Evolutionary conservation across 2,797 vertebrate species (phyloP).

Genomic region (Spinibarbus caldwelli): DNA sequence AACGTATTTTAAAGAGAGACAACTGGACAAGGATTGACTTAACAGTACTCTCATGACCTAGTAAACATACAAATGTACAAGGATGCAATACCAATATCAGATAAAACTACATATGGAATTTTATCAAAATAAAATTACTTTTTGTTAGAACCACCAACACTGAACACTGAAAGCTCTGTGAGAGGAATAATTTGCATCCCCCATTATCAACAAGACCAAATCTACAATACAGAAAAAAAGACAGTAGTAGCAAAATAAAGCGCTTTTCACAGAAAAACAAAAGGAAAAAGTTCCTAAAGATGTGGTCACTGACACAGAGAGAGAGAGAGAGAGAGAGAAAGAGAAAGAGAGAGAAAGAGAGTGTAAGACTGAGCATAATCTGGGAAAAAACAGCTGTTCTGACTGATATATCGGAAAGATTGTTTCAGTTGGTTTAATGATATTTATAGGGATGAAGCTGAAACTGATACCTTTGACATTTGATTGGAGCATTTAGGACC

Average conservation of each 20-base stretch:
- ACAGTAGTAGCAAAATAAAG: constrained; percentile 13
- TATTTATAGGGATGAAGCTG: constrained; percentile 4
- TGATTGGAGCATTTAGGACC: constrained; percentile 36
- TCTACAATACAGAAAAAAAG: constrained; percentile 6
- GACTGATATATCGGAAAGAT: constrained; percentile 29
- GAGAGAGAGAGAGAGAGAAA: neutral
- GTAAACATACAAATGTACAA: neutral
- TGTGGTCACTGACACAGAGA: constrained; percentile 5
- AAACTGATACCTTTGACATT: constrained; percentile 5
- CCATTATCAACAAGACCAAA: constrained; percentile 22
- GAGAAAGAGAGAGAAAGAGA: neutral
- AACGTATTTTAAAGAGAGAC: neutral
- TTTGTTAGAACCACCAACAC: neutral
- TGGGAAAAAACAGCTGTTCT: constrained; percentile 7
- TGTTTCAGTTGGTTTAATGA: constrained; percentile 30
- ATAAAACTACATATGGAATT: constrained; percentile 17
- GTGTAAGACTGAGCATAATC: constrained; percentile 1
- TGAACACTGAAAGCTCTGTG: constrained; percentile 29
- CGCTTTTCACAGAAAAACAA: constrained; percentile 17
- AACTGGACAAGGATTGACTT: neutral
- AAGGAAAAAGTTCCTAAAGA: neutral
- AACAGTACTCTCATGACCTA: neutral
- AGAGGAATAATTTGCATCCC: neutral
- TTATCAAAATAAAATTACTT: constrained; percentile 15
- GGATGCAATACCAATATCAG: constrained; percentile 11